Evolutionary conservation across 1,140 invertebrate genomes (phyloP).

Genomic region (Bombus waltoni): DNA sequence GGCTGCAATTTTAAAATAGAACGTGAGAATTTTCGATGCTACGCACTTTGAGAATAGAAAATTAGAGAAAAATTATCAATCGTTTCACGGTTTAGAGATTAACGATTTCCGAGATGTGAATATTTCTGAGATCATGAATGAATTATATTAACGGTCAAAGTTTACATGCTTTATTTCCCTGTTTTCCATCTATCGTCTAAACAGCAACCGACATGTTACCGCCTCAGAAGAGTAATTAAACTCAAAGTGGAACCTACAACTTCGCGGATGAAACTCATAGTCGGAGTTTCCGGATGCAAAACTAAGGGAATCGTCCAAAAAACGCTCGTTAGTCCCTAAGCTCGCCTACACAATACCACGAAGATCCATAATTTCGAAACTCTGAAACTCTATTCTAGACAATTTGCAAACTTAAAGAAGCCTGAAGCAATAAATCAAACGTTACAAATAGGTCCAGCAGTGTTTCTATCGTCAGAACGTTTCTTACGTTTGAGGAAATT

Average conservation of each 20-base stretch:
- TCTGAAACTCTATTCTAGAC: neutral
- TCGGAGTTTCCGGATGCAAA: neutral
- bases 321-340: neutral
- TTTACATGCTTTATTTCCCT: neutral
- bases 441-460: neutral
- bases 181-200: neutral
- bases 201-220: neutral
- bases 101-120: no score
- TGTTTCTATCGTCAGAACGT: no score
- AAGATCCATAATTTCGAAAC: neutral
- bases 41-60: no score
- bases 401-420: neutral
- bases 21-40: no score
- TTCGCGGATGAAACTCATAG: neutral
- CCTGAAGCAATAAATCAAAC: neutral
- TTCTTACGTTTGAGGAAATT: no score
- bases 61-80: no score
- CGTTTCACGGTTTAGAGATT: no score
- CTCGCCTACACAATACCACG: neutral
- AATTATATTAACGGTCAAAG: neutral
- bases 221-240: neutral
- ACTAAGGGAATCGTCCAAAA: neutral
- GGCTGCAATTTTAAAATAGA: no score
- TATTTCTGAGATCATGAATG: neutral
- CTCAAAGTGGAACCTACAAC: neutral